phyloP scores from a whole-genome alignment of 2,888 invertebrate genomes.

The Octonoba sinensis region DNA sequence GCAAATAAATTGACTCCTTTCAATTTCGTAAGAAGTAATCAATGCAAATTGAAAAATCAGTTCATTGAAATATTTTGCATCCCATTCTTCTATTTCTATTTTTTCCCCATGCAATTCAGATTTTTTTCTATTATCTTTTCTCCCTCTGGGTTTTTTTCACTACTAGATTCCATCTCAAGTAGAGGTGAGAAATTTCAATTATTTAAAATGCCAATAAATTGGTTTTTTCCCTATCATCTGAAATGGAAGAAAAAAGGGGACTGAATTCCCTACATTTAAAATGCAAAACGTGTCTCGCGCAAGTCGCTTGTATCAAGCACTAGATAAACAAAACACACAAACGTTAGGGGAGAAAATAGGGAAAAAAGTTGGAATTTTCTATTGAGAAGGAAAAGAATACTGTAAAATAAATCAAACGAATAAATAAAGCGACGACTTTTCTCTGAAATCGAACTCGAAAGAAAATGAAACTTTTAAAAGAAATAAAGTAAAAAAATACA shows the following conservation, averaged over 20 bases:
- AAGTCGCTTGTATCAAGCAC: neutral
- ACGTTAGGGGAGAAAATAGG: neutral
- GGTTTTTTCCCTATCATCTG: slow-evolving; percentile 9
- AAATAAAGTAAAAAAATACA: slow-evolving; percentile 1
- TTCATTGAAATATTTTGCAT: slow-evolving; percentile 29
- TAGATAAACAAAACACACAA: slow-evolving; percentile 18
- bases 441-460: slow-evolving; percentile 24
- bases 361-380: slow-evolving; percentile 29
- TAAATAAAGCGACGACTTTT: slow-evolving; percentile 13
- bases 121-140: neutral
- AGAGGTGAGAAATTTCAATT: slow-evolving; percentile 51
- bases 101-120: no score
- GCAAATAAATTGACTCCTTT: slow-evolving; percentile 46
- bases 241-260: no score
- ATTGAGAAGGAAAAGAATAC: slow-evolving; percentile 34
- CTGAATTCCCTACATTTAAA: slow-evolving; percentile 41
- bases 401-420: slow-evolving; percentile 58
- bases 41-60: slow-evolving; percentile 63
- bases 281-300: slow-evolving; percentile 43
- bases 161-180: neutral
- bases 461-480: slow-evolving; percentile 1
- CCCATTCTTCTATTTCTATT: neutral
- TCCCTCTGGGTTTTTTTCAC: slow-evolving; percentile 4
- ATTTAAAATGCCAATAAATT: slow-evolving; percentile 63
- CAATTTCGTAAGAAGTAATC: slow-evolving; percentile 42